Percentiles rank a stretch among this genome's conserved stretches.
Evolutionary conservation across 2,888 invertebrate genomes (phyloP).

Genomic region (Drosophila peninsularis): DNA sequence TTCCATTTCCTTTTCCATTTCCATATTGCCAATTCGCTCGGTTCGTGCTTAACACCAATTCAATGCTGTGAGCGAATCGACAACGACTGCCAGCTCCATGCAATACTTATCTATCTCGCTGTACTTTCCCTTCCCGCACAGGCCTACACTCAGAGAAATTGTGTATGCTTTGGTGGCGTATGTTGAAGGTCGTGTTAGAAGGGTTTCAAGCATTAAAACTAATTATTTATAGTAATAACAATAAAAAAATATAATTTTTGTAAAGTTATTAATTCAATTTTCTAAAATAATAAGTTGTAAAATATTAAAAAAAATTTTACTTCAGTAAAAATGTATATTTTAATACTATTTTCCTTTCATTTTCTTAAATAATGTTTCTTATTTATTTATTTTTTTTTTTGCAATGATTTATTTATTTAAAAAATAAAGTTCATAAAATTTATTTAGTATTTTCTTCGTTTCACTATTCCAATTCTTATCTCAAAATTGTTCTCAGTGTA

Average conservation of each 20-base stretch:
- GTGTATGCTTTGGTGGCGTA: not conserved
- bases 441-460: not conserved
- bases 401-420: not conserved
- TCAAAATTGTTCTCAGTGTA: constrained; percentile 9
- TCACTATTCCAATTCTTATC: too few relatives aligned
- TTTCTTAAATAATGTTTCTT: too few relatives aligned
- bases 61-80: constrained; percentile 69
- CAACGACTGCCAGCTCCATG: constrained; percentile 59
- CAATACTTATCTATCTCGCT: constrained; percentile 59
- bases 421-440: not conserved
- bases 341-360: too few relatives aligned
- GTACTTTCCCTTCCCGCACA: constrained; percentile 2
- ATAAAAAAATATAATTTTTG: not conserved
- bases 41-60: constrained; percentile 82
- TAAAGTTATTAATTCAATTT: too few relatives aligned
- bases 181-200: not conserved
- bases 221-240: not conserved
- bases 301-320: too few relatives aligned
- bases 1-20: constrained; percentile 47
- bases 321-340: too few relatives aligned
- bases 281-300: too few relatives aligned
- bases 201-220: not conserved
- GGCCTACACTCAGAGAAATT: constrained; percentile 8
- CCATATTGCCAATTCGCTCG: constrained; percentile 55
- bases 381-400: too few relatives aligned